Base-by-base conservation (phyloP, 2,797 vertebrate genomes). In the Hypotaenidia okinawae region DNA sequence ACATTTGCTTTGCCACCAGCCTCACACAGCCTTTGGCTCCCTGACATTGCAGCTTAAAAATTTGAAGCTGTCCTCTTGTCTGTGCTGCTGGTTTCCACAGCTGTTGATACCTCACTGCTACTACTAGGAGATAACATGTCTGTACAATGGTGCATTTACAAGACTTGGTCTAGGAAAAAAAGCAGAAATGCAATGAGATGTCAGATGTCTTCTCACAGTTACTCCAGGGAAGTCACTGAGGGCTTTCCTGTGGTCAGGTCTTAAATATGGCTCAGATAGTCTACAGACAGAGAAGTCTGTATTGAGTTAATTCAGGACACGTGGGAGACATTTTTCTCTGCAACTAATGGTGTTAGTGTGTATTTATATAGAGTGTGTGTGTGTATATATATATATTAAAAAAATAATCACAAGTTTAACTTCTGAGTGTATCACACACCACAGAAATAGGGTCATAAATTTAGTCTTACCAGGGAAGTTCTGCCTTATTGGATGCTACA, bases 41-140 rank as follows among this genome's bases (percentile, higher is more conserved):
- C 63, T 47, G 52, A 16, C 19, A 0, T 13, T 23, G 13, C 30
- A 13, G 55, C 54, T 73, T 32, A 41, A 79, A 81, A 39, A 23
- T 32, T 45, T 19, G 51, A 52, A 41, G 54, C 49, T 75, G 33
- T 63, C 68, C 45, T 28, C 7, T 32, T 55, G 27, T 7, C 22
- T 9, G 22, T 28, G 30, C 27, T 64, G 28, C 43, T 78, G 74
- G 23, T 78, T 89, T 51, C 37, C 32, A 18, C 4, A 47, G 77
- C 13, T 6, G 5, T 12, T 4, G 5, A 11, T 59, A 16, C 33
- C 54, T 45, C 25, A 2, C 35, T n/a, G 64, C 51, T 62, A n/a
- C 30, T 55, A 14, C 43, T 5, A 25, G 22, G 24, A 52, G 24
- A 30, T 13, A 14, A 13, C 0, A 0, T 11, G 11, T 16, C 15